phyloP scores from a whole-genome alignment of 2,888 invertebrate species.

The Achlya flavicornis region DNA sequence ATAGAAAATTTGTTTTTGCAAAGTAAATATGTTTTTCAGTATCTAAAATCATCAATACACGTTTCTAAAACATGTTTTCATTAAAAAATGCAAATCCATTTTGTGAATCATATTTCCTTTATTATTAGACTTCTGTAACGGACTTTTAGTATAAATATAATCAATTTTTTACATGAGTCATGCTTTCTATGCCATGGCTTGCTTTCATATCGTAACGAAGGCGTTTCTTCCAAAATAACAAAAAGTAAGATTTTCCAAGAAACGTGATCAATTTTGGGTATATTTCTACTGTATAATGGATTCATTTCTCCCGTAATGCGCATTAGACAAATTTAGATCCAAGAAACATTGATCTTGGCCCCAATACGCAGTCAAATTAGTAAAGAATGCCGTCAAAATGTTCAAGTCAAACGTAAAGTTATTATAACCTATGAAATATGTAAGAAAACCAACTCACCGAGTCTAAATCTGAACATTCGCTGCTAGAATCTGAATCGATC shows the following conservation, averaged over 20 bases:
- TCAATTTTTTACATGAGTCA: constrained; percentile 54
- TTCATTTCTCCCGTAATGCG: constrained; percentile 43
- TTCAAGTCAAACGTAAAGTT: constrained; percentile 41
- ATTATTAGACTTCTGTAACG: not conserved
- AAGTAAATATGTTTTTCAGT: not conserved
- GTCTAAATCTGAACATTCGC: constrained; percentile 92
- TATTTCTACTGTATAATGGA: constrained; percentile 18
- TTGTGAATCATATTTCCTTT: not conserved
- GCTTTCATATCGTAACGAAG: constrained; percentile 36
- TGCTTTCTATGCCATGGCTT: constrained; percentile 29
- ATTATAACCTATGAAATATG: constrained; percentile 54
- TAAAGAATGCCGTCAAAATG: constrained; percentile 67
- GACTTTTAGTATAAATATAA: constrained; percentile 29
- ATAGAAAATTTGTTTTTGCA: not conserved
- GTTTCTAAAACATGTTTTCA: not conserved
- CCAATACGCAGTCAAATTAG: constrained; percentile 70
- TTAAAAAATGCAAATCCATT: not conserved
- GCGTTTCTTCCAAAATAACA: not conserved
- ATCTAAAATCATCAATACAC: not conserved
- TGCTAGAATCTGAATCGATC: constrained; percentile 93
- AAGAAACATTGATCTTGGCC: constrained; percentile 71
- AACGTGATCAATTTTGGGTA: constrained; percentile 13
- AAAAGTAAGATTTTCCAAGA: not conserved
- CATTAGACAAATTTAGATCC: constrained; percentile 55
- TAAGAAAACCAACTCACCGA: constrained; percentile 85